These are phyloP conservation scores for Paraescarpia echinospica DNA, from an alignment of 1,140 invertebrate species.

Conservation along the genomic window DNA sequence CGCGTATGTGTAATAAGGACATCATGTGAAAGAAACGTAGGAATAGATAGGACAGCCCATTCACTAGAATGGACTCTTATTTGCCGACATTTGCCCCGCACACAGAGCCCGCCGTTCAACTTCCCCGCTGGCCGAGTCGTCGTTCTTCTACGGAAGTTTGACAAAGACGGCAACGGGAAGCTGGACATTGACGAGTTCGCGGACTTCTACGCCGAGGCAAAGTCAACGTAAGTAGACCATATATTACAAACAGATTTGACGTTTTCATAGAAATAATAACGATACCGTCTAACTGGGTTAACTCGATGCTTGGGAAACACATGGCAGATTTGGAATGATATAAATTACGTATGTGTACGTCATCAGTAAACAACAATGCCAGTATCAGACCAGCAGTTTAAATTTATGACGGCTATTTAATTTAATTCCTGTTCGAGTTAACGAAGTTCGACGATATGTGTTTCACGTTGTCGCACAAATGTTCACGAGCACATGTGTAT, in stretches of 20 bases:
- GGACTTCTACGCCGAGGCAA: constrained; percentile 31
- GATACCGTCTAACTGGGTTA: background rate
- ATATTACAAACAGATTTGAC: background rate
- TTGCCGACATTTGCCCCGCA: too few species aligned
- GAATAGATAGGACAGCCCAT: too few species aligned
- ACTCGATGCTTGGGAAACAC: background rate
- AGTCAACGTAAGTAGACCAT: constrained; percentile 26
- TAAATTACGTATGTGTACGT: background rate
- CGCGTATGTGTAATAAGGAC: too few species aligned
- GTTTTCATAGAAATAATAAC: background rate
- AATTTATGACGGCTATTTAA: background rate
- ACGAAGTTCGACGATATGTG: background rate
- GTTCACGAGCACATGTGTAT: background rate
- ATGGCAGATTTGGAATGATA: too few species aligned
- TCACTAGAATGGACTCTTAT: too few species aligned
- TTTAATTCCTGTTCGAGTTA: background rate
- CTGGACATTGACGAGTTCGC: constrained; percentile 33
- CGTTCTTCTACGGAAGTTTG: constrained; percentile 29
- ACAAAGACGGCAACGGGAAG: constrained; percentile 31
- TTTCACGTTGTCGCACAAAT: background rate
- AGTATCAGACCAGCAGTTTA: background rate
- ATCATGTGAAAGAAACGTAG: too few species aligned
- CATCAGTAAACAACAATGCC: background rate
- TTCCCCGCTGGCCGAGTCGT: constrained; percentile 28
- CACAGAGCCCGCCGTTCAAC: constrained; percentile 28